Percentiles rank a stretch among this genome's conserved stretches.
Evolutionary conservation across 1,140 invertebrate species (phyloP).

Genomic region (Arctopsyche grandis): DNA sequence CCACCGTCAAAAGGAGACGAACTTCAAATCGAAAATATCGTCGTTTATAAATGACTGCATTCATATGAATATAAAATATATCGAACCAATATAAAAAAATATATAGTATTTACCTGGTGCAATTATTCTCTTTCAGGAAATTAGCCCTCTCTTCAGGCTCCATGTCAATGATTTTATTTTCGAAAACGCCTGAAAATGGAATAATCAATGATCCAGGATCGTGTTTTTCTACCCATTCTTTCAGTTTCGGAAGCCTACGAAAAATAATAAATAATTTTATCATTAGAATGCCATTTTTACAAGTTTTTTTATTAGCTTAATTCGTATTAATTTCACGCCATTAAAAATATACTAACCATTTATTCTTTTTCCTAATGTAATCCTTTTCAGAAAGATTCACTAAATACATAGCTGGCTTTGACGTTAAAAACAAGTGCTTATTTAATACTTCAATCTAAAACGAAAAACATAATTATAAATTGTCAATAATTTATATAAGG

Average conservation of each 20-base stretch:
- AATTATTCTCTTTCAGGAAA: slow-evolving; percentile 82
- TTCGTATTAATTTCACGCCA: background rate
- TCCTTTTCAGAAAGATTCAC: slow-evolving; percentile 98
- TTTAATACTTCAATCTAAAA: slow-evolving; percentile 95
- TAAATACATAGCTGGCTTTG: slow-evolving; percentile 97
- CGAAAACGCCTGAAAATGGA: slow-evolving; percentile 94
- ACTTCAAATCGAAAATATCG: slow-evolving; percentile 5
- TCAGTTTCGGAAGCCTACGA: slow-evolving; percentile 94
- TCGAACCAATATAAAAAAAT: slow-evolving; percentile 14
- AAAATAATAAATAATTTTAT: slow-evolving; percentile 36
- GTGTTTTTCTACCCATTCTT: slow-evolving; percentile 98
- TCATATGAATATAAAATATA: background rate
- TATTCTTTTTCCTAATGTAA: slow-evolving; percentile 98
- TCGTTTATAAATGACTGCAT: slow-evolving; percentile 17
- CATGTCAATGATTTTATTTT: slow-evolving; percentile 90
- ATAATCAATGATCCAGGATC: slow-evolving; percentile 94
- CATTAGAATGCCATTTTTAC: background rate
- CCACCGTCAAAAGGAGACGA: slow-evolving; percentile 26
- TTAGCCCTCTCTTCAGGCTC: slow-evolving; percentile 78
- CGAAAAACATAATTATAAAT: slow-evolving; percentile 28
- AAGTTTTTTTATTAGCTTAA: background rate
- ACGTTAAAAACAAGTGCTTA: slow-evolving; percentile 96
- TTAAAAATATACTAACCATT: slow-evolving; percentile 77
- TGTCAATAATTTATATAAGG: slow-evolving; percentile 18
- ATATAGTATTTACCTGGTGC: slow-evolving; percentile 75